phyloP scores from a whole-genome alignment of 2,797 vertebrate species.

The Malurus splendens region DNA sequence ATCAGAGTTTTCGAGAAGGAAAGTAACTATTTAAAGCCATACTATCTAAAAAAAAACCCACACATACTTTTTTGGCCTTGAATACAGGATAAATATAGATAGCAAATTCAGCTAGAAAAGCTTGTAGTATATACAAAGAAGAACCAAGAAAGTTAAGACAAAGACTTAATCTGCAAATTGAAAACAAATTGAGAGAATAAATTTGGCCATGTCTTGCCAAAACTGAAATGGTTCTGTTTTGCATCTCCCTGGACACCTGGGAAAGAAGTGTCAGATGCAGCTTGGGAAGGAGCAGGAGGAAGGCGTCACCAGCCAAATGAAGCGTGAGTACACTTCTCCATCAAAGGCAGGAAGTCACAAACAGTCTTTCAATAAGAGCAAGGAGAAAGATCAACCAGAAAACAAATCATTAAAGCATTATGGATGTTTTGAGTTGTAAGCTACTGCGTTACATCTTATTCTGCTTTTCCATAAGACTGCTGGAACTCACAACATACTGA shows the following conservation, averaged over 20 bases:
- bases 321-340: rapidly evolving
- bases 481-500: background rate
- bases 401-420: background rate
- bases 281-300: background rate
- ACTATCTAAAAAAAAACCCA: background rate
- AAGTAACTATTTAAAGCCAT: constrained; percentile 31
- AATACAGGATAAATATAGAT: background rate
- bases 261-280: background rate
- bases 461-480: background rate
- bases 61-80: background rate
- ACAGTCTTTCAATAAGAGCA: rapidly evolving
- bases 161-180: background rate
- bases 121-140: background rate
- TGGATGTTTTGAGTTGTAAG: background rate
- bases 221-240: background rate
- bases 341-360: background rate
- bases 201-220: background rate
- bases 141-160: background rate
- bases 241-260: background rate
- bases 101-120: background rate
- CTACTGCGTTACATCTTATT: background rate
- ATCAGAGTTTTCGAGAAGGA: background rate
- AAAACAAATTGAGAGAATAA: background rate
- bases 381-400: background rate
- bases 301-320: background rate